Evolutionary conservation across 2,888 invertebrate species (phyloP).

Genomic region (Acholoe squamosa): DNA sequence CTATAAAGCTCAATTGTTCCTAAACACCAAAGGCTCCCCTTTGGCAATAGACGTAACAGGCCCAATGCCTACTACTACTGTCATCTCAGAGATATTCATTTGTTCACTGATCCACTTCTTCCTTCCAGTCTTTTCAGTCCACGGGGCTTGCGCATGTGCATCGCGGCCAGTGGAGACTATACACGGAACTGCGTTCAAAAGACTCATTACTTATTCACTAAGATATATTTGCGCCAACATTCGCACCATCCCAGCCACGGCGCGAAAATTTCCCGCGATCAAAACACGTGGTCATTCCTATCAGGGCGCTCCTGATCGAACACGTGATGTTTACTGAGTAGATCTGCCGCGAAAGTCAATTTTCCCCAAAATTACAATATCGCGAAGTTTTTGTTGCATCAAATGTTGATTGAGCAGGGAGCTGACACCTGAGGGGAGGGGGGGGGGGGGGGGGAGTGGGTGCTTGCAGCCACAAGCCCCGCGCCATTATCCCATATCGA

Average conservation of each 20-base stretch:
- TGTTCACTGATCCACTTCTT: constrained; percentile 60
- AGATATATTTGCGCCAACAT: constrained; percentile 44
- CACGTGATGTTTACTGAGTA: background rate
- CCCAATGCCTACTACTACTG: background rate
- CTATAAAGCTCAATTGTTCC: background rate
- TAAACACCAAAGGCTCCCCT: background rate
- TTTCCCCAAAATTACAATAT: constrained; percentile 27
- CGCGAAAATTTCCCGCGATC: background rate
- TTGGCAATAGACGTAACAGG: too few species aligned
- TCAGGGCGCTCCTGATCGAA: background rate
- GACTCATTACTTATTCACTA: constrained; percentile 56
- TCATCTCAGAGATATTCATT: constrained; percentile 39
- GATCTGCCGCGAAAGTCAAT: background rate
- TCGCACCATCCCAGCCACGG: background rate
- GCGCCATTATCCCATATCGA: constrained; percentile 60
- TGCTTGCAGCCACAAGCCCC: constrained; percentile 42
- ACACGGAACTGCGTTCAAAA: constrained; percentile 61
- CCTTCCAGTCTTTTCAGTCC: constrained; percentile 55
- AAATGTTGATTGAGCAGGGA: constrained; percentile 49
- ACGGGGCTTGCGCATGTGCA: constrained; percentile 60
- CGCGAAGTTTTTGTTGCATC: background rate
- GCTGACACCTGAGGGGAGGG: constrained; percentile 53
- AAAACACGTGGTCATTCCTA: background rate
- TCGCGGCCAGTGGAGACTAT: constrained; percentile 59
- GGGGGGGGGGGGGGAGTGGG: constrained; percentile 55